Evolutionary conservation across 2,113 vertebrate genomes (phyloP).

Genomic region (Ophiodon elongatus): DNA sequence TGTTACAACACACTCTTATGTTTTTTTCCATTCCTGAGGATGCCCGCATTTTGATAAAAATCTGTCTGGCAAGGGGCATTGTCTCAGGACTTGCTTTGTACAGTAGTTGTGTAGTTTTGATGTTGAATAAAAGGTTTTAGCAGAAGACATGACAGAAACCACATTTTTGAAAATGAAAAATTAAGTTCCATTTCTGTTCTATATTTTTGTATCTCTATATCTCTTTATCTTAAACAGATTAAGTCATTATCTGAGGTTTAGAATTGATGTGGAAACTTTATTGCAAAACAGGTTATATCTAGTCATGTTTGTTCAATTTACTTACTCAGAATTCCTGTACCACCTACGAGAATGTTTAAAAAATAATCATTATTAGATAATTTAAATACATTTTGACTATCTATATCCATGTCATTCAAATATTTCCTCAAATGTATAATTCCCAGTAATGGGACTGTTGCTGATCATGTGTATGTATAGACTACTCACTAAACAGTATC

Average conservation of each 20-base stretch:
- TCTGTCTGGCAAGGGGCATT: not conserved
- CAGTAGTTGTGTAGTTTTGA: not conserved
- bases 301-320: not conserved
- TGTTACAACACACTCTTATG: not conserved
- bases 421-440: not conserved
- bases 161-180: not conserved
- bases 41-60: not conserved
- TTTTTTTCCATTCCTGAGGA: not conserved
- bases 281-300: not conserved
- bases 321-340: not conserved
- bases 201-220: not conserved
- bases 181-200: not conserved
- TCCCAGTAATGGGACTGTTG: not conserved
- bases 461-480: not conserved
- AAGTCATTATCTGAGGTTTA: not conserved
- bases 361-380: not conserved
- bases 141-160: not conserved
- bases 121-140: constrained; percentile 22
- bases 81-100: constrained; percentile 12
- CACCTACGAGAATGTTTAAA: not conserved
- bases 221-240: not conserved
- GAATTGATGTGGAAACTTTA: not conserved
- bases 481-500: not conserved
- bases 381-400: not conserved
- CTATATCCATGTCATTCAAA: not conserved